Percentiles rank a stretch among this genome's conserved stretches.
phyloP scores from a whole-genome alignment of 2,113 vertebrate genomes.

The Nycticorax nycticorax region DNA sequence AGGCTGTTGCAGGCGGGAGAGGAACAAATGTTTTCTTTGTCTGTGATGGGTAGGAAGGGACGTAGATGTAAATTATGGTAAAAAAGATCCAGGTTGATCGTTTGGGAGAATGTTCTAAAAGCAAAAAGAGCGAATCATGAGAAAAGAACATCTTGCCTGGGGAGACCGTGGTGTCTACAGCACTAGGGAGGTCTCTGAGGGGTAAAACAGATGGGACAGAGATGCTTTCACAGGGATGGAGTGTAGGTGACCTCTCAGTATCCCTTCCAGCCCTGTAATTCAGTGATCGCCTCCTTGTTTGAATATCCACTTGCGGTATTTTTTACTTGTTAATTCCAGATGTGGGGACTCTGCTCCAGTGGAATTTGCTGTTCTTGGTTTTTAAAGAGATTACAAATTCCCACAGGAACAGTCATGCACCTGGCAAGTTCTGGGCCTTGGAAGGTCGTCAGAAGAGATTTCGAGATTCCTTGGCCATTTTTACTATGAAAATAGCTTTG shows the following conservation, averaged over 20 bases:
- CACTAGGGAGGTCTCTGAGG: background rate
- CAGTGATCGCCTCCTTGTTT: background rate
- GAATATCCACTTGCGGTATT: background rate
- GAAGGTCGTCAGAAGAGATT: background rate
- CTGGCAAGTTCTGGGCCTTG: conserved; percentile 30
- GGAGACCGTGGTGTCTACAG: background rate
- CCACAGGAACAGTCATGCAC: background rate
- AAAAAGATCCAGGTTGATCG: background rate
- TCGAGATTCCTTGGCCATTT: background rate
- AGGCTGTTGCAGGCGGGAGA: background rate
- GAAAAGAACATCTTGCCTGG: background rate
- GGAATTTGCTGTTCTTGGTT: background rate
- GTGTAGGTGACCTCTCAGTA: background rate
- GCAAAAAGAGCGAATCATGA: background rate
- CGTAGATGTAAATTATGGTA: background rate
- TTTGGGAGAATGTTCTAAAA: background rate
- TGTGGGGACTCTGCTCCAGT: background rate
- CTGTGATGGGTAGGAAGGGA: background rate
- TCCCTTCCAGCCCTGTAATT: background rate
- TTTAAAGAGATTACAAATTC: background rate
- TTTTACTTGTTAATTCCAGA: background rate
- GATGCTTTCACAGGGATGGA: background rate
- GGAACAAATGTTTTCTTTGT: background rate
- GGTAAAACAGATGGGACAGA: background rate
- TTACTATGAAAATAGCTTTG: background rate